Evolutionary conservation across 92 coral and sea anemone species (phyloP).

Genomic region (Epizoanthus illoricatus): DNA sequence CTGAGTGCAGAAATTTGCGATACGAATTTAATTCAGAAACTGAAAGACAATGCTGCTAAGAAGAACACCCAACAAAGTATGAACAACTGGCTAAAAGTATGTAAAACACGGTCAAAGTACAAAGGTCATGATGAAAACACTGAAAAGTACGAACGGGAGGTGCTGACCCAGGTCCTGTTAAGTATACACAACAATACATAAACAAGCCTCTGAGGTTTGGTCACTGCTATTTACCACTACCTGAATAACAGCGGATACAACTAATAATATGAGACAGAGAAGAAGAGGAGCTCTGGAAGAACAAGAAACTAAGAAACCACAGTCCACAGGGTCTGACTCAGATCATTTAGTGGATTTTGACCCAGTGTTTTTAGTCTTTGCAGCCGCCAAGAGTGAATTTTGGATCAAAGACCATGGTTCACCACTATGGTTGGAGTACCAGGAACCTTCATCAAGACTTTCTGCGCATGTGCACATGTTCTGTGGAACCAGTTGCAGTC

Average conservation of each 20-base stretch:
- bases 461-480: neutral
- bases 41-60: slow-evolving; percentile 31
- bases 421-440: neutral
- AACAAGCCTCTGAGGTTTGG: slow-evolving; percentile 44
- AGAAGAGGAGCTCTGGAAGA: slow-evolving; percentile 45
- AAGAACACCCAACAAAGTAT: slow-evolving; percentile 23
- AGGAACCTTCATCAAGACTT: neutral
- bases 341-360: slow-evolving; percentile 59
- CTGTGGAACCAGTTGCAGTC: neutral
- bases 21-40: slow-evolving; percentile 6
- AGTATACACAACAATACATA: slow-evolving; percentile 40
- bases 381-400: slow-evolving; percentile 46
- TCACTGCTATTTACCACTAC: slow-evolving; percentile 17
- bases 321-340: slow-evolving; percentile 46
- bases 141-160: slow-evolving; percentile 27
- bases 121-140: slow-evolving; percentile 17
- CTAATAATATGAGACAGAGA: slow-evolving; percentile 32
- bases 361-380: slow-evolving; percentile 52
- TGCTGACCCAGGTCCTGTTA: slow-evolving; percentile 16
- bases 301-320: slow-evolving; percentile 29
- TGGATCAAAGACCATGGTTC: too few relatives aligned
- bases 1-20: slow-evolving; percentile 5
- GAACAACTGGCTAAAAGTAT: slow-evolving; percentile 34
- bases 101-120: slow-evolving; percentile 36
- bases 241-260: slow-evolving; percentile 26